Percentiles rank a stretch among this genome's conserved stretches.
Conservation (phyloP, 2,797 vertebrate species). For the Phalloptychus januarius region DNA sequence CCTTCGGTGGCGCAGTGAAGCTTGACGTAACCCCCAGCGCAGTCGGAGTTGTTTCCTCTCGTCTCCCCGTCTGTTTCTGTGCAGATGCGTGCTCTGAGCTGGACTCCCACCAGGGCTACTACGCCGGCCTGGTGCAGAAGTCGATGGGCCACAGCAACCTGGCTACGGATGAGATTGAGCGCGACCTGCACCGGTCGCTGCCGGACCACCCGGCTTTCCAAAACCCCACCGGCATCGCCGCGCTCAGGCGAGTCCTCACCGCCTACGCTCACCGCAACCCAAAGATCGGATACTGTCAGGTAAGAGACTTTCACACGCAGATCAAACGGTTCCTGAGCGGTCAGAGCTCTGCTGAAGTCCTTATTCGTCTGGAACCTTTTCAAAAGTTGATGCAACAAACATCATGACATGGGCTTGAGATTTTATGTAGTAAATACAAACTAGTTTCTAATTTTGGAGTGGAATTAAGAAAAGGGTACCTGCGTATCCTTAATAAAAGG, state of each 20-base stretch:
- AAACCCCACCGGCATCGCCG: conserved; percentile 90
- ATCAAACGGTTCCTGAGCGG: neutral
- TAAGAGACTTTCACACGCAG: neutral
- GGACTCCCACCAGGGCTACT: conserved; percentile 86
- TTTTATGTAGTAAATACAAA: neutral
- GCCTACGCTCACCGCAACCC: conserved; percentile 95
- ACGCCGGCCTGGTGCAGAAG: conserved; percentile 84
- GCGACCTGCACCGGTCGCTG: conserved; percentile 94
- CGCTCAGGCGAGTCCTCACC: conserved; percentile 91
- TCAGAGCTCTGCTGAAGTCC: neutral
- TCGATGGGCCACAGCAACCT: conserved; percentile 88
- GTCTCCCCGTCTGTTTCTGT: neutral
- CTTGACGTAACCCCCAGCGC: neutral
- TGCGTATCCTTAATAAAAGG: too few species aligned
- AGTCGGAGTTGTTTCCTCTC: too few species aligned
- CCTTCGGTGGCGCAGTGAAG: neutral
- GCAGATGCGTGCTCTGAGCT: conserved; percentile 88
- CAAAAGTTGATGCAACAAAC: neutral
- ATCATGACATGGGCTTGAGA: neutral
- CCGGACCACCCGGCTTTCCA: conserved; percentile 97
- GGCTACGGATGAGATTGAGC: conserved; percentile 94
- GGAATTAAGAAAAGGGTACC: neutral
- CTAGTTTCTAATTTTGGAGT: neutral
- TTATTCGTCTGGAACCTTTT: neutral
- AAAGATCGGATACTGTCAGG: conserved; percentile 96